Percentiles rank a stretch among this genome's conserved stretches.
These are phyloP conservation scores for Lutraria lutraria DNA, from an alignment of 2,888 invertebrate species.

Conservation along the genomic window DNA sequence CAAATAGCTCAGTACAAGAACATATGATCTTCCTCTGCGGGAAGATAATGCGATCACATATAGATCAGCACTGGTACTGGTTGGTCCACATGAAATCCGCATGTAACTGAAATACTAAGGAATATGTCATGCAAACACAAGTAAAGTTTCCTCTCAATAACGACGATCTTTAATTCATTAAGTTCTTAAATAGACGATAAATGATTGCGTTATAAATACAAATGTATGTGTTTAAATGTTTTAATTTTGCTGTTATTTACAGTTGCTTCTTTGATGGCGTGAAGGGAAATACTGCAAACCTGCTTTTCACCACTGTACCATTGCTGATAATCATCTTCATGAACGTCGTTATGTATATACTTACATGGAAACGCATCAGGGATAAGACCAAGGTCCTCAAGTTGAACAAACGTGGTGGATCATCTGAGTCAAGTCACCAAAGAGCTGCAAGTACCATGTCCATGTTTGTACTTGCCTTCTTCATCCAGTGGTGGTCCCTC, in stretches of 20 bases:
- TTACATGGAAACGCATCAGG: conserved; percentile 68
- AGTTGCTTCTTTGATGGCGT: conserved; percentile 73
- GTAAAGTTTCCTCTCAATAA: too few relatives aligned
- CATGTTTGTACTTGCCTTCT: conserved; percentile 67
- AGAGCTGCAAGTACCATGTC: conserved; percentile 68
- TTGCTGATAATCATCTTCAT: conserved; percentile 59
- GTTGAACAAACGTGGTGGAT: conserved; percentile 9
- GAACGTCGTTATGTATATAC: conserved; percentile 67
- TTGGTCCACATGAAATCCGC: too few relatives aligned
- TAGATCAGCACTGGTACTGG: too few relatives aligned
- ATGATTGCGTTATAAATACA: too few relatives aligned
- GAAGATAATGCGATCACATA: too few relatives aligned
- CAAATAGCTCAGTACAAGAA: too few relatives aligned
- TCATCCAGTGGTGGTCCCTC: conserved; percentile 69
- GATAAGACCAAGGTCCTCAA: conserved; percentile 30
- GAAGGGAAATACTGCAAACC: conserved; percentile 63
- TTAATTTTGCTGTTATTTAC: conserved; percentile 28
- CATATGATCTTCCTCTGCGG: too few relatives aligned
- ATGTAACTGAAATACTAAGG: too few relatives aligned
- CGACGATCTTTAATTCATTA: too few relatives aligned
- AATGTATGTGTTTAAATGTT: too few relatives aligned
- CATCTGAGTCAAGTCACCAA: conserved; percentile 28
- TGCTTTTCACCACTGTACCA: conserved; percentile 67
- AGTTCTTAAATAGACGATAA: too few relatives aligned
- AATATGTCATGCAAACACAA: too few relatives aligned